Evolutionary conservation across 1,140 invertebrate species (phyloP), one percentile per base, ranked within the genome.

Genomic region (Nebria ingens): DNA sequence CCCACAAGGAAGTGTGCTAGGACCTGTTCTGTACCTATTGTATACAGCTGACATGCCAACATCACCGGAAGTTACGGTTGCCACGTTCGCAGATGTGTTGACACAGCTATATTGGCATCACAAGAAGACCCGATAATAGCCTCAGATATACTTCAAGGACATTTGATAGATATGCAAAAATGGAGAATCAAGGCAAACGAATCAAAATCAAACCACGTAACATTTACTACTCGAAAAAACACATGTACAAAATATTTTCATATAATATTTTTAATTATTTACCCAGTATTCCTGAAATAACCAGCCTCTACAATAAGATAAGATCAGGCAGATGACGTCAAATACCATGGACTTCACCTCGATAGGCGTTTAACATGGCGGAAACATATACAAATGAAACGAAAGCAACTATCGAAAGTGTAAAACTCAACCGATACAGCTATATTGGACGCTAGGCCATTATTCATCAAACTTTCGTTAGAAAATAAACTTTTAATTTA

Each of bases 51-150:
- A 66, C 51, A 51, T 65, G 4, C 59, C 62, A 13, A 53, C 23
- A 19, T 15, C 17, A 22, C 42, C 15, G 20, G 21, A 51, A 6
- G n/a, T 21, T 0, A 56, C 56, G 2, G 51, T 58, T 2, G 62
- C 58, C 2, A 55, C 53, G 2, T 65, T 55, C 52, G 63, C 64
- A 20, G 61, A 67, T 40, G n/a, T n/a, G n/a, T n/a, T n/a, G 65
- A 67, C 59, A 64, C 62, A 17, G 62, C 58, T 0, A 29, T 64
- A 0, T 19, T 63, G 2, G 19, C 57, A 6, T 23, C n/a, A 1
- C 22, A 55, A 13, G 2, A 34, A 21, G 50, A 42, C 13, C 21
- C 54, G 1, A 17, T 13, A 11, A 34, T 19, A n/a, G 61, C 59
- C 11, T 29, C 34, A 0, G 25, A 25, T 1, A 29, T 49, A 20